phyloP scores from a whole-genome alignment of 1,140 invertebrate genomes.

The Linepithema humile region DNA sequence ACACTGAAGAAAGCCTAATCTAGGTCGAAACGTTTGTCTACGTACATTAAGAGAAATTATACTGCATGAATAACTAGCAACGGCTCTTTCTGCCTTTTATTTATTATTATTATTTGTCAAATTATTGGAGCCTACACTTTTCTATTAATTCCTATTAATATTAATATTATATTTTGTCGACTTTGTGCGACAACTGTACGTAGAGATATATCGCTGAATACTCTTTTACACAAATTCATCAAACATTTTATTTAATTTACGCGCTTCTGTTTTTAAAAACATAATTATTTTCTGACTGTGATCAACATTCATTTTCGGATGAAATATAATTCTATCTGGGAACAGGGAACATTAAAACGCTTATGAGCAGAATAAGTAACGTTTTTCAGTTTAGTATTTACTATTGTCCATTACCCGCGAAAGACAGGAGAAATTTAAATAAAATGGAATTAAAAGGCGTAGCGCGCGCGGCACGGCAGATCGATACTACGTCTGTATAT shows the following conservation, averaged over 20 bases:
- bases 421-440: no score
- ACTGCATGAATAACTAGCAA: no score
- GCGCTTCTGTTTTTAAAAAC: neutral
- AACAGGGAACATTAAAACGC: neutral
- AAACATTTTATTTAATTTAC: neutral
- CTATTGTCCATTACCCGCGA: no score
- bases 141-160: no score
- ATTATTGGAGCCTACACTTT: no score
- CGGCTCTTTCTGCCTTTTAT: no score
- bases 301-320: neutral
- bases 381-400: no score
- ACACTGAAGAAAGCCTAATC: no score
- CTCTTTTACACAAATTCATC: neutral
- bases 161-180: neutral
- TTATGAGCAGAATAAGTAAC: neutral
- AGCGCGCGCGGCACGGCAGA: neutral
- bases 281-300: neutral
- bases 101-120: no score
- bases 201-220: neutral
- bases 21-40: no score
- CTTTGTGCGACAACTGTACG: neutral
- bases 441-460: no score
- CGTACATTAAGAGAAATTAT: no score
- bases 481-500: conserved; percentile 22
- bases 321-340: neutral